A percentile compares a stretch with the other conserved stretches of the same genome.
These are phyloP conservation scores for Polia nebulosa DNA, from an alignment of 2,888 invertebrate species.

Conservation along the genomic window DNA sequence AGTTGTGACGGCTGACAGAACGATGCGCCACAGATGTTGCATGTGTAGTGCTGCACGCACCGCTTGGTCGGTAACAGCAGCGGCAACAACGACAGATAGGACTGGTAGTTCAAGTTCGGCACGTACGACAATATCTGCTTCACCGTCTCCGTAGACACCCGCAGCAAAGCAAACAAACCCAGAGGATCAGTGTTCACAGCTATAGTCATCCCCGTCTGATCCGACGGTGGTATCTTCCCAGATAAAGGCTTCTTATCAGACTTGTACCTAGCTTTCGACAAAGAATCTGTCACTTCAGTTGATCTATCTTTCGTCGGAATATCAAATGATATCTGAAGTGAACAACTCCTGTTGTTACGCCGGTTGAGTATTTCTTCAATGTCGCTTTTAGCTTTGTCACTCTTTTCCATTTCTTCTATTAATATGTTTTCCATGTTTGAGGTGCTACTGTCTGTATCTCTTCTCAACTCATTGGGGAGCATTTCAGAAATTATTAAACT, in stretches of 20 bases:
- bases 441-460: constrained; percentile 30
- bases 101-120: constrained; percentile 75
- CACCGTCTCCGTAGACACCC: constrained; percentile 78
- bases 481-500: constrained; percentile 52
- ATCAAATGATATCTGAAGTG: constrained; percentile 74
- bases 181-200: constrained; percentile 87
- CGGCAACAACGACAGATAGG: constrained; percentile 72
- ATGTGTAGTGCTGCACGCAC: constrained; percentile 70
- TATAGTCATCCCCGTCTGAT: constrained; percentile 70
- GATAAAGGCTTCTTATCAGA: constrained; percentile 21
- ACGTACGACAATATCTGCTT: constrained; percentile 78
- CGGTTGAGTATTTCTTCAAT: constrained; percentile 72
- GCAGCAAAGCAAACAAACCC: constrained; percentile 77
- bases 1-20: constrained; percentile 78
- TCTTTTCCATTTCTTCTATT: constrained; percentile 75
- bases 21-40: constrained; percentile 82
- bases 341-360: constrained; percentile 61
- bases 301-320: constrained; percentile 79
- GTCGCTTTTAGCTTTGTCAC: constrained; percentile 73
- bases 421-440: constrained; percentile 68
- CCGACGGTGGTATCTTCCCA: constrained; percentile 10
- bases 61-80: constrained; percentile 52
- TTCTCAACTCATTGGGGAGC: constrained; percentile 18
- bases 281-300: constrained; percentile 78
- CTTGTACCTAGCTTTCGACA: constrained; percentile 61